Conservation (phyloP, 2,888 invertebrate genomes). For the Platycheirus rosarum region DNA sequence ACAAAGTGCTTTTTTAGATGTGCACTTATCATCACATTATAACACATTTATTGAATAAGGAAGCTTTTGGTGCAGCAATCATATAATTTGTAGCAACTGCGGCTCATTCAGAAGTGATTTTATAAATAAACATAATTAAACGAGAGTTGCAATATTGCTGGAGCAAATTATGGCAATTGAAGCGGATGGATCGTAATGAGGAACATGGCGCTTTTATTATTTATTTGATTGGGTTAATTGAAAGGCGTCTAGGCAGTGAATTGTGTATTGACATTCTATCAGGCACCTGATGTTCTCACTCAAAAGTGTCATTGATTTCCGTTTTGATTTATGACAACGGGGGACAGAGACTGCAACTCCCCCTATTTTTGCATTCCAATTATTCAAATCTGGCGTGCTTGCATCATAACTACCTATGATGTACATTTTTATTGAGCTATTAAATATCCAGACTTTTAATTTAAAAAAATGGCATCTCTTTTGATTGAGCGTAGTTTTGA, state of each 20-base stretch:
- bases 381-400: too few species aligned
- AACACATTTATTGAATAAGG: conserved; percentile 71
- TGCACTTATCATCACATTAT: conserved; percentile 63
- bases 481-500: too few species aligned
- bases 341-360: too few species aligned
- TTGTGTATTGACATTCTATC: conserved; percentile 66
- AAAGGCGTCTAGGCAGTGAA: conserved; percentile 48
- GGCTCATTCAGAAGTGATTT: too few species aligned
- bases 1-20: not conserved
- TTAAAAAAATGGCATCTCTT: too few species aligned
- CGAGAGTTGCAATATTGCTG: conserved; percentile 46
- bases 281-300: conserved; percentile 72
- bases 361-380: too few species aligned
- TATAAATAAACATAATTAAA: conserved; percentile 67
- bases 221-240: conserved; percentile 65
- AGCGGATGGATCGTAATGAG: conserved; percentile 9
- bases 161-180: conserved; percentile 52
- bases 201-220: conserved; percentile 48
- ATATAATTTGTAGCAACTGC: not conserved
- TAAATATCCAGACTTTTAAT: too few species aligned
- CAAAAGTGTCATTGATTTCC: conserved; percentile 70
- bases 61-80: conserved; percentile 57
- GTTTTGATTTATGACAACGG: conserved; percentile 71
- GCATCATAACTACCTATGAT: too few species aligned
- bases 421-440: too few species aligned